phyloP scores from a whole-genome alignment of 2,888 invertebrate species.

The Carterocephalus palaemon region DNA sequence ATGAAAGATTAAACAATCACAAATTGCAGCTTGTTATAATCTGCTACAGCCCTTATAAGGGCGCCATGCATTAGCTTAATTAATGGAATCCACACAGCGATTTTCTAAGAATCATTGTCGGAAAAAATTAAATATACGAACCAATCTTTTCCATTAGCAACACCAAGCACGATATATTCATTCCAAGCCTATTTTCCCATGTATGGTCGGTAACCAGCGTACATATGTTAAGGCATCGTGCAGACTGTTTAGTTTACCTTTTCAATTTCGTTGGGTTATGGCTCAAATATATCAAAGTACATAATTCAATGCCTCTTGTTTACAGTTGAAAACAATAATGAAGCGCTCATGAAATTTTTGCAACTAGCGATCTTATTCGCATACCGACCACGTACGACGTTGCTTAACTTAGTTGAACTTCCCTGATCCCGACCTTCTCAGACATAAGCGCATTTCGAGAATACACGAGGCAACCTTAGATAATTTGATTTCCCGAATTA shows the following conservation, averaged over 20 bases:
- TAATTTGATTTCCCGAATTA: too few species aligned
- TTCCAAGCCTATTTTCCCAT: conserved; percentile 31
- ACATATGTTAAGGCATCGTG: conserved; percentile 1
- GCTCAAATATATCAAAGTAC: too few species aligned
- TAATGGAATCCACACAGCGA: conserved; percentile 11
- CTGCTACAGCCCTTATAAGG: conserved; percentile 8
- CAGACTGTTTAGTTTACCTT: conserved; percentile 2
- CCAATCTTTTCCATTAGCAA: conserved; percentile 22
- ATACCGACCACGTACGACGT: too few species aligned
- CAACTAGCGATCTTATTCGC: too few species aligned
- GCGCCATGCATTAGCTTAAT: conserved; percentile 12
- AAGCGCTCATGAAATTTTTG: too few species aligned
- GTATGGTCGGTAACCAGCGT: conserved; percentile 27
- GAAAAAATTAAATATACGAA: conserved; percentile 18
- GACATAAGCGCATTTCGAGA: too few species aligned
- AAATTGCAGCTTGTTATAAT: conserved; percentile 2
- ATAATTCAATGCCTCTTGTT: too few species aligned
- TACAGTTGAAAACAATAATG: too few species aligned
- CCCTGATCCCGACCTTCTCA: too few species aligned
- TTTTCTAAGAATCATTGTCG: conserved; percentile 20
- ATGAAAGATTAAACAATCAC: conserved; percentile 17
- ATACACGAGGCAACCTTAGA: too few species aligned
- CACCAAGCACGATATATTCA: conserved; percentile 23
- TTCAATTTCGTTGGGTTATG: background rate
- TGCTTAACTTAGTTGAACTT: too few species aligned